Conservation (phyloP, 2,888 invertebrate genomes). For the Graphium colonna region DNA sequence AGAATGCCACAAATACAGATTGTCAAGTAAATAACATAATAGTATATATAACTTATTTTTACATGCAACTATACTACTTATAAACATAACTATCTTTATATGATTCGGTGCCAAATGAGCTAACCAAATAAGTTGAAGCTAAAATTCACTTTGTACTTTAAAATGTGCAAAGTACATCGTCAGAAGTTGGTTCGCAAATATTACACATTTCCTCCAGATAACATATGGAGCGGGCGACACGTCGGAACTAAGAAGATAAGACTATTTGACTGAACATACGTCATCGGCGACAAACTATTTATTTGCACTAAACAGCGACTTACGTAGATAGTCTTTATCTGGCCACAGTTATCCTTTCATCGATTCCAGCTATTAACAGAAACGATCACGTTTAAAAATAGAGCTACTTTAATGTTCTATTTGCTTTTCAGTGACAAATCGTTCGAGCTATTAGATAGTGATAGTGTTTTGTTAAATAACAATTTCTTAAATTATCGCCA, state of each 20-base stretch:
- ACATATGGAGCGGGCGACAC: slow-evolving; percentile 31
- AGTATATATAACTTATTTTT: too few species aligned
- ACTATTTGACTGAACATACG: slow-evolving; percentile 25
- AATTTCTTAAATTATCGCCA: too few species aligned
- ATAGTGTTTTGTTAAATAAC: too few species aligned
- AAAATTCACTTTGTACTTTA: background rate
- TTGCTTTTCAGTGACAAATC: background rate
- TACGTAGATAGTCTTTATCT: slow-evolving; percentile 30
- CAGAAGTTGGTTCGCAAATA: slow-evolving; percentile 12
- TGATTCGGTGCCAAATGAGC: too few species aligned
- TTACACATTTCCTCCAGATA: slow-evolving; percentile 19
- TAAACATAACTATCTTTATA: too few species aligned
- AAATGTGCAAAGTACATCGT: slow-evolving; percentile 2
- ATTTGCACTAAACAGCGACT: slow-evolving; percentile 27
- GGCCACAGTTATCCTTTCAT: slow-evolving; percentile 27
- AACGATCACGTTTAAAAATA: slow-evolving; percentile 18
- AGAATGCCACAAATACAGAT: too few species aligned
- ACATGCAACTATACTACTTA: too few species aligned
- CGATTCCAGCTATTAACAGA: slow-evolving; percentile 10
- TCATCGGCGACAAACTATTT: slow-evolving; percentile 27
- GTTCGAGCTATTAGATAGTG: too few species aligned
- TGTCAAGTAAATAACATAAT: too few species aligned
- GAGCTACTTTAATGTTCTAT: background rate
- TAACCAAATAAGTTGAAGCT: background rate
- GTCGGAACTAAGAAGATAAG: slow-evolving; percentile 24